Percentiles rank a stretch among this genome's conserved stretches.
Evolutionary conservation across 2,888 invertebrate genomes (phyloP).

Genomic region (Marasmarcha lunaedactyla): DNA sequence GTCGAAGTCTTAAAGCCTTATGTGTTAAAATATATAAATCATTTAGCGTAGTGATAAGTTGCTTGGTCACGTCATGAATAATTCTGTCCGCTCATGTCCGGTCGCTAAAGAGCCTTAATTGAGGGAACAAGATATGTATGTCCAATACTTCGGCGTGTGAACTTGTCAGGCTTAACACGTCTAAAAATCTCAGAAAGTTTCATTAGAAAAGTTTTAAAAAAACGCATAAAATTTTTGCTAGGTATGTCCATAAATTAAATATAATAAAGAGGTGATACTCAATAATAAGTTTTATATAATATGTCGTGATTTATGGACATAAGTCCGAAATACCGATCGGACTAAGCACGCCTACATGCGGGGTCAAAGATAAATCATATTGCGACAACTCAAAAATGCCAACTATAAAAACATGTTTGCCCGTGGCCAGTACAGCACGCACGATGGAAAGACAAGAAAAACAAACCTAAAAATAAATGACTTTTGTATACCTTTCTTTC

Average conservation of each 20-base stretch:
- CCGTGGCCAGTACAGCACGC: conserved; percentile 60
- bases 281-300: conserved; percentile 15
- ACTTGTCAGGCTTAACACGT: too few species aligned
- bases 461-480: conserved; percentile 69
- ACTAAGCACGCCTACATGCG: conserved; percentile 64
- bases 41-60: conserved; percentile 35
- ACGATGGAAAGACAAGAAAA: conserved; percentile 64
- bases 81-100: conserved; percentile 45
- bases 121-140: conserved; percentile 50
- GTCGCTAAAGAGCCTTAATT: conserved; percentile 51
- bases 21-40: conserved; percentile 21
- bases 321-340: conserved; percentile 62
- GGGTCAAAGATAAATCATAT: conserved; percentile 59
- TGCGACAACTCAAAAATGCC: conserved; percentile 69
- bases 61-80: conserved; percentile 48
- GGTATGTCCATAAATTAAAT: too few species aligned
- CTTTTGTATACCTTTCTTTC: conserved; percentile 69
- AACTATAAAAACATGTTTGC: conserved; percentile 66
- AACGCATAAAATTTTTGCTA: too few species aligned
- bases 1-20: not conserved
- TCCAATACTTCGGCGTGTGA: conserved; percentile 46
- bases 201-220: conserved; percentile 23
- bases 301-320: conserved; percentile 45
- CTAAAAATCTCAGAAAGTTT: too few species aligned
- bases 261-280: conserved; percentile 10